These are phyloP conservation scores for Labeo catla DNA, from an alignment of 2,113 vertebrate species.

Conservation along the genomic window DNA sequence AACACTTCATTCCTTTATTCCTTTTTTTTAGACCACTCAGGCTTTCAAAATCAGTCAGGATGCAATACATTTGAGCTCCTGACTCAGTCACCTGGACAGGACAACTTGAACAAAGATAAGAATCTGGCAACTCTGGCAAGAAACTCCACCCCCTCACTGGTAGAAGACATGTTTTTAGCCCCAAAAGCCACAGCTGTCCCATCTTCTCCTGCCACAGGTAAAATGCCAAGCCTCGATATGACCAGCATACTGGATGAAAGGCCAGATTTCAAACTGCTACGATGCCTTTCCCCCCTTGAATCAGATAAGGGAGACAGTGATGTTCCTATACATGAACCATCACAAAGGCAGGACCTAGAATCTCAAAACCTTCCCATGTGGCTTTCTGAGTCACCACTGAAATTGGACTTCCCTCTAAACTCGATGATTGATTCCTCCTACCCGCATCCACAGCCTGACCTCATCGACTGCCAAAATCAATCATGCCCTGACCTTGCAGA, in stretches of 20 bases:
- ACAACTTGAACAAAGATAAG: not conserved
- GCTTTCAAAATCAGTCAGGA: not conserved
- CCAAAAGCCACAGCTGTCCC: not conserved
- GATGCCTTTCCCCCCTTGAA: slow-evolving; percentile 68
- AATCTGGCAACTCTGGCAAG: not conserved
- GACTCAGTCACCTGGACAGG: not conserved
- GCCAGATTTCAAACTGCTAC: slow-evolving; percentile 59
- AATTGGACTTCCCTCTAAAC: slow-evolving; percentile 54
- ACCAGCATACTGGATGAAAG: not conserved
- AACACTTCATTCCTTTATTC: not conserved
- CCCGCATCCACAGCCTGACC: not conserved
- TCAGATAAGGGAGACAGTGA: slow-evolving; percentile 13
- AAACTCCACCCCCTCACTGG: not conserved
- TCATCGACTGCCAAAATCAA: slow-evolving; percentile 1
- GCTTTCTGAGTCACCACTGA: slow-evolving; percentile 47
- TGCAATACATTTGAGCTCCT: not conserved
- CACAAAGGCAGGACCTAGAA: not conserved
- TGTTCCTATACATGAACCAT: not conserved
- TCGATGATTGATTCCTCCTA: not conserved
- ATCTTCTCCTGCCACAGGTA: not conserved
- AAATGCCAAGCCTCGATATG: not conserved
- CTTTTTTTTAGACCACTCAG: slow-evolving; percentile 7
- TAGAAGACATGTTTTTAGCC: not conserved
- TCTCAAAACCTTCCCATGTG: slow-evolving; percentile 39
- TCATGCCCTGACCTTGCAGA: not conserved